Conservation (phyloP, 2,888 invertebrate genomes). For the Malacosoma neustria region DNA sequence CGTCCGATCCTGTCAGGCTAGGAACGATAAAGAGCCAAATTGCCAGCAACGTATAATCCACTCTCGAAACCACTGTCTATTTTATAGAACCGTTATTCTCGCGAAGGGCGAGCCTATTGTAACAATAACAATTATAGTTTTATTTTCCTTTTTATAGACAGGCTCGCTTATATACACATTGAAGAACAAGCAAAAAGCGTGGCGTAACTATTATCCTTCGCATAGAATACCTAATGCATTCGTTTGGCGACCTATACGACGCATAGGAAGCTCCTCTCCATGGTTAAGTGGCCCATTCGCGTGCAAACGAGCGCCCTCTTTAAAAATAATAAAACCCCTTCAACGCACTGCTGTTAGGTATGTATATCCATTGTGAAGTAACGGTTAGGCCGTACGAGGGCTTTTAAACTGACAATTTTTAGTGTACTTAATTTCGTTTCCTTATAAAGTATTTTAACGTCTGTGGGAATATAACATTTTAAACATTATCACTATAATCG, state of each 20-base stretch:
- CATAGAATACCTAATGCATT: slow-evolving; percentile 60
- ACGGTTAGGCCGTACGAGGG: background rate
- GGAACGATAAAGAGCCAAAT: slow-evolving; percentile 38
- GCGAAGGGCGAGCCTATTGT: slow-evolving; percentile 23
- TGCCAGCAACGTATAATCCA: slow-evolving; percentile 27
- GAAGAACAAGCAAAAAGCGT: slow-evolving; percentile 65
- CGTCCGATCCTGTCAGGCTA: slow-evolving; percentile 41
- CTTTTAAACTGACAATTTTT: background rate
- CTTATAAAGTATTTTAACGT: no score
- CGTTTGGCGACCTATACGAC: slow-evolving; percentile 44
- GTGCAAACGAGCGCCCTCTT: slow-evolving; percentile 74
- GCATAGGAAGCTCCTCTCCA: slow-evolving; percentile 53
- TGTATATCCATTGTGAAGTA: slow-evolving; percentile 9
- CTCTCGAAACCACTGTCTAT: slow-evolving; percentile 35
- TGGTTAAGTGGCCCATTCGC: slow-evolving; percentile 75
- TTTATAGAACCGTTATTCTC: slow-evolving; percentile 36
- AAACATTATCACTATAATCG: no score
- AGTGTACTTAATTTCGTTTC: background rate
- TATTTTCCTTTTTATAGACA: slow-evolving; percentile 16
- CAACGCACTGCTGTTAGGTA: slow-evolving; percentile 17
- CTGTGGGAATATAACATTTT: no score
- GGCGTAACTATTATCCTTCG: slow-evolving; percentile 58
- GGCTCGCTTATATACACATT: slow-evolving; percentile 27
- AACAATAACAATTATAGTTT: slow-evolving; percentile 32
- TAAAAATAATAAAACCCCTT: slow-evolving; percentile 72